A percentile compares a stretch with the other conserved stretches of the same genome.
These are phyloP conservation scores for Henicopernis longicauda DNA, from an alignment of 2,113 vertebrate genomes.

Conservation along the genomic window DNA sequence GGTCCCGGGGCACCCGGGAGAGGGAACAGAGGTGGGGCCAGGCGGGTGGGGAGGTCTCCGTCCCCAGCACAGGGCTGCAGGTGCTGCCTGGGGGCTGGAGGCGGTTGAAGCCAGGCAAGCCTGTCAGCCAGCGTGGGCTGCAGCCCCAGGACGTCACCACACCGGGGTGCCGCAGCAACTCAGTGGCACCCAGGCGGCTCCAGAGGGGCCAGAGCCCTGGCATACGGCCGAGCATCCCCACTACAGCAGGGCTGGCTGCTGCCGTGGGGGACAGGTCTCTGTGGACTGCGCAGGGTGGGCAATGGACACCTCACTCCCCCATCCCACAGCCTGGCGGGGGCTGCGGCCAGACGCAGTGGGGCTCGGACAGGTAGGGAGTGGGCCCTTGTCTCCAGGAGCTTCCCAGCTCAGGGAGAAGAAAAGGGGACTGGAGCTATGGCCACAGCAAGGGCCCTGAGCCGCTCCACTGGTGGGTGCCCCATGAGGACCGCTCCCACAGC, in stretches of 20 bases:
- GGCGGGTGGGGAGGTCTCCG: accelerated
- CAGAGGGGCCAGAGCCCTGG: background rate
- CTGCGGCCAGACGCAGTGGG: accelerated
- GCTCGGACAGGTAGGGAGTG: accelerated
- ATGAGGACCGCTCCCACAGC: background rate
- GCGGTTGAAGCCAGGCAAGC: background rate
- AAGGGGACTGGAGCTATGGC: too few relatives aligned
- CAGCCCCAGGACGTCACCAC: too few relatives aligned
- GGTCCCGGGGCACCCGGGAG: background rate
- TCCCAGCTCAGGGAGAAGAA: background rate
- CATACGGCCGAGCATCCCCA: accelerated
- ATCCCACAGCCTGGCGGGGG: background rate
- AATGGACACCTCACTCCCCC: background rate
- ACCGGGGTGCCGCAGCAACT: accelerated
- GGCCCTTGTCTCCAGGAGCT: background rate
- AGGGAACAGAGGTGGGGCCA: background rate
- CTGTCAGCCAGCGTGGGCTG: background rate
- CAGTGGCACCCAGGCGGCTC: accelerated
- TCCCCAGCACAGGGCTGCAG: too few relatives aligned
- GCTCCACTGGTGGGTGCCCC: background rate
- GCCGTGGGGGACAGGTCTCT: accelerated
- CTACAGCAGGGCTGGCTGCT: background rate
- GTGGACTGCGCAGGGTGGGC: background rate
- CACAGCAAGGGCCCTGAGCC: background rate
- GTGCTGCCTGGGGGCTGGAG: background rate